A percentile compares a stretch with the other conserved stretches of the same genome.
Conservation (phyloP, 2,888 invertebrate genomes). For the Himalopsyche anomala region DNA sequence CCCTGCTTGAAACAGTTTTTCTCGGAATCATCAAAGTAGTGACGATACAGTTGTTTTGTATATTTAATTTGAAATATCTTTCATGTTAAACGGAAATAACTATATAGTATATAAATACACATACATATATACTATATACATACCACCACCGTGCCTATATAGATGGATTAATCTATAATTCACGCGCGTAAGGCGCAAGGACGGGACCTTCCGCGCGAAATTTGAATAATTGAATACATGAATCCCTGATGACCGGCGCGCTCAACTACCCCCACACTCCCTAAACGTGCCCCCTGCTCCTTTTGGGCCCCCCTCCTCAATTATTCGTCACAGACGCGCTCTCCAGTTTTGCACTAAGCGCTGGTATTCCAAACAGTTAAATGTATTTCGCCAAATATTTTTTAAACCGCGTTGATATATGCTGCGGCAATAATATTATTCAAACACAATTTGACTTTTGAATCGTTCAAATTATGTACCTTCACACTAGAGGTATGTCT, state of each 20-base stretch:
- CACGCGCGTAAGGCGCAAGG: conserved; percentile 62
- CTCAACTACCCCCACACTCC: conserved; percentile 38
- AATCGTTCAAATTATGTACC: too few species aligned
- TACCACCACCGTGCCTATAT: conserved; percentile 17
- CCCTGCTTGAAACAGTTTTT: too few species aligned
- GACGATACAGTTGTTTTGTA: too few species aligned
- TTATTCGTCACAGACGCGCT: conserved; percentile 50
- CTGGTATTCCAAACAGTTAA: conserved; percentile 22
- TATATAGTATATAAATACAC: not conserved
- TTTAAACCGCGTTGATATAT: not conserved
- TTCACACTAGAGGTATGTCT: too few species aligned
- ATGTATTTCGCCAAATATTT: not conserved
- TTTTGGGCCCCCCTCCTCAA: conserved; percentile 50
- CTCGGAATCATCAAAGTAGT: too few species aligned
- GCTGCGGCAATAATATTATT: not conserved
- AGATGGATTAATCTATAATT: conserved; percentile 63
- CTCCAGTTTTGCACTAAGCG: conserved; percentile 23
- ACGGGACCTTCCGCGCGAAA: conserved; percentile 62
- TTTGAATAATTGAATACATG: conserved; percentile 65
- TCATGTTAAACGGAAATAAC: not conserved
- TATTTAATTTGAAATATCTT: not conserved
- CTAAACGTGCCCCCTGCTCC: conserved; percentile 27
- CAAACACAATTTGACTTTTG: too few species aligned
- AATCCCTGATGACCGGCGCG: conserved; percentile 60
- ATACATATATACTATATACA: not conserved